Evolutionary conservation across 2,797 vertebrate species (phyloP), one percentile per base, ranked within the genome.

Genomic region (Chloroceryle amazona): DNA sequence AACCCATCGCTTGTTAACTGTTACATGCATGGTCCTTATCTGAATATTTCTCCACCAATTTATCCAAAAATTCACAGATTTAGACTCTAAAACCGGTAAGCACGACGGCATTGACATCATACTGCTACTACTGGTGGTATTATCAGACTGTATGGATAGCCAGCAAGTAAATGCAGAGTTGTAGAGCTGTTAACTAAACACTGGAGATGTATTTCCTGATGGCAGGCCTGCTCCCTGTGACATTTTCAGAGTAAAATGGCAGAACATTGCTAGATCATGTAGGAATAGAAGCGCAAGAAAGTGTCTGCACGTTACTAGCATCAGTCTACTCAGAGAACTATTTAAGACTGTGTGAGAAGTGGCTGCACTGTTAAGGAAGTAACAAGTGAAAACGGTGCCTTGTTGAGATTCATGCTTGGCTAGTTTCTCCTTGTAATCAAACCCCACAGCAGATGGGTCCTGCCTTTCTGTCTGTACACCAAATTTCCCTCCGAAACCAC

Each of bases 401-500:
- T 98, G 97, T 98, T 99, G 98, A 89, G 98, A 99, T 97, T 98
- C 98, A 94, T 98, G 98, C 97, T 99, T 98, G 97, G 99, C 98
- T 98, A 98, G 98, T 97, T 96, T 98, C 98, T 99, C 99, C 99
- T 99, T 99, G 99, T 99, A 98, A 97, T 99, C 99, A 98, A 98
- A 99, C 94, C 99, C 99, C 98, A 99, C 98, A 73, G 99, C 99
- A 97, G 98, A 98, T 97, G 98, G 98, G 98, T 99, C 99, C 98
- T 98, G 99, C 98, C 98, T 99, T 98, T 99, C 99, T 96, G 96
- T 97, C 98, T 99, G 98, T 96, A 99, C 98, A 98, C 99, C 99
- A 97, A 99, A 99, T 97, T 97, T 98, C 98, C 99, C 99, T 98
- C 99, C 99, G 98, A 99, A 99, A 98, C 99, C 99, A 96, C 98